These are phyloP conservation scores for Drosophila insularis DNA, from an alignment of 1,140 invertebrate genomes.

Conservation along the genomic window DNA sequence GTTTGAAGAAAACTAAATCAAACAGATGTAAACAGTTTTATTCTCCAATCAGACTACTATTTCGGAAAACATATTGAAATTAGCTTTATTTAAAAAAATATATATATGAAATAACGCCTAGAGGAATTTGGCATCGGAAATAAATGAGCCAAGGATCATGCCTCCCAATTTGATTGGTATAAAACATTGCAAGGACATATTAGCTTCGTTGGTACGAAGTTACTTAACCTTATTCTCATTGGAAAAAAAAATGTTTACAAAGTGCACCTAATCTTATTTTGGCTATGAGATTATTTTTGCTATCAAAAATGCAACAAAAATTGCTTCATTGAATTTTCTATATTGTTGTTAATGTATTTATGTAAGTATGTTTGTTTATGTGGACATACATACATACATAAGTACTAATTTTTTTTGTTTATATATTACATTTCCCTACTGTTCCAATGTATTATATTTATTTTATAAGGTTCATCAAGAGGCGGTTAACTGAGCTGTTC, in stretches of 20 bases:
- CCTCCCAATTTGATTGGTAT: neutral
- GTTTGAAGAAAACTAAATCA: neutral
- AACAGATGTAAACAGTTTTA: no score
- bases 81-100: no score
- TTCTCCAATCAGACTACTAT: no score
- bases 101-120: neutral
- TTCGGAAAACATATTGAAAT: no score
- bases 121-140: neutral
- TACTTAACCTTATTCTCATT: neutral
- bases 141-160: neutral
- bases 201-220: neutral
- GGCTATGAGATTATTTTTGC: constrained; percentile 48
- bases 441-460: neutral
- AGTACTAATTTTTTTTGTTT: neutral
- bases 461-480: neutral
- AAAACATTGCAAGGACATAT: neutral
- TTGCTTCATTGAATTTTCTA: neutral
- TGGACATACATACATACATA: neutral
- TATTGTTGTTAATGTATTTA: neutral
- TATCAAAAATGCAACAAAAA: neutral
- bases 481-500: neutral
- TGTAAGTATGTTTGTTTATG: neutral
- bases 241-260: constrained; percentile 57
- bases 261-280: constrained; percentile 52
- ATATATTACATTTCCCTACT: neutral